Base-by-base conservation (phyloP, 2,888 invertebrate species). In the Brachypalpus laphriformis region DNA sequence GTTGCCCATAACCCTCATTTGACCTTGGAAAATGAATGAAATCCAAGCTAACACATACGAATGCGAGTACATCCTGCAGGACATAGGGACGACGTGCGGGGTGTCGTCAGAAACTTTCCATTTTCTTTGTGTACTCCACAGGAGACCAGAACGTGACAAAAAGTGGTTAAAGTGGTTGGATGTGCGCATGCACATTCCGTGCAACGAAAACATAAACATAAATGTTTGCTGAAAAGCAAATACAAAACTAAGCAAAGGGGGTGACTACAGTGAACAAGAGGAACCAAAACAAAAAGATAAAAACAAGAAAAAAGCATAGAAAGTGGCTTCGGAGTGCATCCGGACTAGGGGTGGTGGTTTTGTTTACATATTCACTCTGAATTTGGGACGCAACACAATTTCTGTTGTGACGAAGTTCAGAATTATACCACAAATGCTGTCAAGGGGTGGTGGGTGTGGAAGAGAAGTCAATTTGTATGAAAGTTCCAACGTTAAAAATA, bases 1-100 rank as follows among this genome's bases (percentile, higher is more conserved):
- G 25, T 16, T 37, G 37, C 4, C 61, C 45, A 25, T 78, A 78
- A 78, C 77, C 77, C 77, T 78, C 77, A 78, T 63, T 56, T 63
- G 77, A 78, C 77, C 77, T 78, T 78, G 63, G 22, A 37, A 47
- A 51, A 6, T 16, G 22, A 22, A 28, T 51, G 8, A 51, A 76
- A 47, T 28, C 57, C 14, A 45, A 45, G 37, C 45, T 18, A 16
- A 56, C 34, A 47, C 28, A 66, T 2, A 70, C n/a, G 16, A 40
- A n/a, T 28, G 6, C 8, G 0, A 6, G 9, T 20, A 45, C 37
- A 34, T 49, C 54, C 47, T 25, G 47, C 20, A 47, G 65, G 63
- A 61, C 31, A 40, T 37, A 20, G 6, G n/a, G 37, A 31, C 42
- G 65, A 63, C 22, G 63, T 63, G 45, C 37, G 75, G 34, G 74